These are phyloP conservation scores for Cottoperca gobio DNA, from an alignment of 2,797 vertebrate genomes.

Conservation along the genomic window DNA sequence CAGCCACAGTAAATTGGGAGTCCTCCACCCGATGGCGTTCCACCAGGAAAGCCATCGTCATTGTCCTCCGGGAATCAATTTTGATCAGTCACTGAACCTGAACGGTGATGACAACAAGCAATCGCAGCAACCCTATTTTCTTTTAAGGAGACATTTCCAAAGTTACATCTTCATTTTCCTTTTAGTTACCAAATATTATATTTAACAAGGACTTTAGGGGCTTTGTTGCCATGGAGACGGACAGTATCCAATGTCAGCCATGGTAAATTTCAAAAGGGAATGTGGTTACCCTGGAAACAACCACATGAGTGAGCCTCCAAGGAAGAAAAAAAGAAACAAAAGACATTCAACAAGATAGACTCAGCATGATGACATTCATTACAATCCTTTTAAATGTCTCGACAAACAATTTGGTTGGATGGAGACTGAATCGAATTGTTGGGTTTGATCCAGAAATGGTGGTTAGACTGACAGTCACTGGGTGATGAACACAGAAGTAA, in stretches of 20 bases:
- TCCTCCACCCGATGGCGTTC: no score
- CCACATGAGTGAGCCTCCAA: conserved; percentile 65
- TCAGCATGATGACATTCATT: conserved; percentile 34
- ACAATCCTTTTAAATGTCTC: conserved; percentile 19
- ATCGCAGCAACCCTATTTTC: conserved; percentile 1
- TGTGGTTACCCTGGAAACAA: conserved; percentile 84
- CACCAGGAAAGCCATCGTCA: no score
- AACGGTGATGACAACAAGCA: background rate
- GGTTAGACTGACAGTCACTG: conserved; percentile 2
- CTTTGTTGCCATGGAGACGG: conserved; percentile 80
- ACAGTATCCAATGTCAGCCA: conserved; percentile 76
- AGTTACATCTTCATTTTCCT: conserved; percentile 36
- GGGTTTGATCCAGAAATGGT: conserved; percentile 5
- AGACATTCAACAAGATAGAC: conserved; percentile 38
- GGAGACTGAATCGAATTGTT: conserved; percentile 5
- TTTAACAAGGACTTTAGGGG: conserved; percentile 62
- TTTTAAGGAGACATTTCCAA: conserved; percentile 16
- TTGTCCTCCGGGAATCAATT: conserved; percentile 2
- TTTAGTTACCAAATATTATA: conserved; percentile 55
- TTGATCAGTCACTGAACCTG: conserved; percentile 23
- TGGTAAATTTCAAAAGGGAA: conserved; percentile 72
- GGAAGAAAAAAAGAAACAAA: conserved; percentile 38
- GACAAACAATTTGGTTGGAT: conserved; percentile 16
- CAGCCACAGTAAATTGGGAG: no score
- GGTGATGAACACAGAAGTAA: conserved; percentile 5